These are phyloP conservation scores for Campoletis sonorensis DNA, from an alignment of 1,140 invertebrate genomes.

Conservation along the genomic window DNA sequence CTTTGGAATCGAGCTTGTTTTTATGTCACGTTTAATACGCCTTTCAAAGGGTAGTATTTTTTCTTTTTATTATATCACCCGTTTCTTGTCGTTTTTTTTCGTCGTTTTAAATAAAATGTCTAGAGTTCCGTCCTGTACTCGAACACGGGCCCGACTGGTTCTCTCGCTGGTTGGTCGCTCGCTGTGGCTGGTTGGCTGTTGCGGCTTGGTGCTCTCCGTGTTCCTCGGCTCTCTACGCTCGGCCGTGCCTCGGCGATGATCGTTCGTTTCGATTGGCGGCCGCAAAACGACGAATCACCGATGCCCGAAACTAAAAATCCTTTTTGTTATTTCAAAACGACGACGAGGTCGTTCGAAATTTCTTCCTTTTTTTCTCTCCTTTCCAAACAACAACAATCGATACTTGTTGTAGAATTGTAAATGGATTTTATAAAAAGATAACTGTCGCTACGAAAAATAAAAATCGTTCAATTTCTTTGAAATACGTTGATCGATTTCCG, in stretches of 20 bases:
- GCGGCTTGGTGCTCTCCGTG: conserved; percentile 14
- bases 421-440: not conserved
- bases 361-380: not conserved
- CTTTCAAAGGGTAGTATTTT: not conserved
- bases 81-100: not conserved
- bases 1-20: too few relatives aligned
- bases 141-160: conserved; percentile 41
- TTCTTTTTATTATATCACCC: conserved; percentile 1
- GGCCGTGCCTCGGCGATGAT: conserved; percentile 38
- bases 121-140: conserved; percentile 27
- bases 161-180: conserved; percentile 31
- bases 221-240: conserved; percentile 18
- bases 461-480: not conserved
- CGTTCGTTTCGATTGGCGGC: conserved; percentile 43
- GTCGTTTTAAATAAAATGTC: not conserved
- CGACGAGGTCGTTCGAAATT: not conserved
- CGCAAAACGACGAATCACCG: conserved; percentile 44
- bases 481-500: not conserved
- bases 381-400: not conserved
- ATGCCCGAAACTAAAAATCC: not conserved
- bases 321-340: conserved; percentile 34
- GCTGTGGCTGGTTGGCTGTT: not conserved
- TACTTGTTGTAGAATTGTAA: too few relatives aligned
- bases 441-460: not conserved
- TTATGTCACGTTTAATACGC: not conserved